Percentiles rank a stretch among this genome's conserved stretches.
These are phyloP conservation scores for Rhinella marina DNA, from an alignment of 2,797 vertebrate genomes.

Conservation along the genomic window DNA sequence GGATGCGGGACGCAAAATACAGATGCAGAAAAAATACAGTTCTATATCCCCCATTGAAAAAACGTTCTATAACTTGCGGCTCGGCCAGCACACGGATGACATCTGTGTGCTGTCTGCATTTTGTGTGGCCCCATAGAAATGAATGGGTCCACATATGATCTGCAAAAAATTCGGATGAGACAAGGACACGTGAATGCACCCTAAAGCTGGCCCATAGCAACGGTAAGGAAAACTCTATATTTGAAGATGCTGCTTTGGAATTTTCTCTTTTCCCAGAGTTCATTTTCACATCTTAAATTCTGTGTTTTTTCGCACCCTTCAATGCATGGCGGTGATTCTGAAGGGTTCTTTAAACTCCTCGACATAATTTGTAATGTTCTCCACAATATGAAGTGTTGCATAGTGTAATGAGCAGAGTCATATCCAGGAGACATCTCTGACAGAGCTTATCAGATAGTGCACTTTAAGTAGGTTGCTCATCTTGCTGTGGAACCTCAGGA, in stretches of 20 bases:
- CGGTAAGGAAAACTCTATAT: not conserved
- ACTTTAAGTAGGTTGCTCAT: not conserved
- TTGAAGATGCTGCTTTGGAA: not conserved
- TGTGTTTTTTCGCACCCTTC: not conserved
- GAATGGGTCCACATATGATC: no score
- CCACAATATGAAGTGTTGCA: conserved; percentile 12
- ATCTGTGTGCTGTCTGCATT: no score
- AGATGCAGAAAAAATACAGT: no score
- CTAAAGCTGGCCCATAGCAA: no score
- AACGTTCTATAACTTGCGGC: no score
- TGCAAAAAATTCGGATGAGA: no score
- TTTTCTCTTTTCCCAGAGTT: conserved; percentile 1
- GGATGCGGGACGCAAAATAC: no score
- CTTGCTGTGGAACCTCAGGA: no score
- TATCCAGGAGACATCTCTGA: not conserved
- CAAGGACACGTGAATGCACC: no score
- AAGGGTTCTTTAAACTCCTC: conserved; percentile 22
- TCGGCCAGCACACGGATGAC: no score
- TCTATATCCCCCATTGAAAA: no score
- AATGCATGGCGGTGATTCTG: conserved; percentile 7
- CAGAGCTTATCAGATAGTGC: not conserved
- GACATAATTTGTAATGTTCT: conserved; percentile 19
- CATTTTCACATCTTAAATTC: conserved; percentile 3
- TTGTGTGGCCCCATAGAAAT: no score
- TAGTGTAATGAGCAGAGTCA: conserved; percentile 18